Base-by-base conservation (phyloP, 2,888 invertebrate species). In the Pristionchus maxplancki region DNA sequence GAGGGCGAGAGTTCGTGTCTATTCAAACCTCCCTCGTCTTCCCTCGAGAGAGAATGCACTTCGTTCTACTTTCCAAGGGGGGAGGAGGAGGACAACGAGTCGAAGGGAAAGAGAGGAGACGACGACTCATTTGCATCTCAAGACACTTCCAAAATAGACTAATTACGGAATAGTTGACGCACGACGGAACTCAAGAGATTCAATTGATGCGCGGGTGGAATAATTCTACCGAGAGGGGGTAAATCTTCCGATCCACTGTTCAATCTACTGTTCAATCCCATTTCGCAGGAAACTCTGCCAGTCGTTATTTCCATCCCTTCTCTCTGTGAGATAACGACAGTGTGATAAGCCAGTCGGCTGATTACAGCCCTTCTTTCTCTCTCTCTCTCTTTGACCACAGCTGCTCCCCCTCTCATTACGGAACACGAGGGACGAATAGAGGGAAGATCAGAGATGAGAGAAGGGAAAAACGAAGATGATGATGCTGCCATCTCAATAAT, bases 11-110 rank as follows among this genome's bases (percentile, higher is more conserved):
- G 40, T 74, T 40, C 37, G 40, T 74, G 67, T 74, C 37, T 24
- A 40, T 40, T 74, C 37, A 74, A 40, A 74, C 64, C 64, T 58
- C 64, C 64, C 28, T 67, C 64, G 64, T 67, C 64, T 67, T 67
- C 64, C 20, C 5, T 58, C 34, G 64, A 5, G 37, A 71, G 74
- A 74, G 74, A 74, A 40, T 74, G 37, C 74, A 37, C 74, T 74
- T 40, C 74, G 40, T 74, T 40, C 74, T 40, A 40, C 74, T 40
- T 31, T 74, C 74, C 37, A 74, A 40, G 40, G 34, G 17, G 31
- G 24, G 40, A 40, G 74, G 24, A 24, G 24, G 40, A 40, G 40
- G 24, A 40, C 9, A 74, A 24, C 11, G 74, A 24, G 74, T 15
- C 20, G 31, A 74, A 74, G 40, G 74, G 11, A 9, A 11, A 74